A percentile compares a stretch with the other conserved stretches of the same genome.
Conservation (phyloP, 2,113 vertebrate genomes). For the Microtus oregoni region DNA sequence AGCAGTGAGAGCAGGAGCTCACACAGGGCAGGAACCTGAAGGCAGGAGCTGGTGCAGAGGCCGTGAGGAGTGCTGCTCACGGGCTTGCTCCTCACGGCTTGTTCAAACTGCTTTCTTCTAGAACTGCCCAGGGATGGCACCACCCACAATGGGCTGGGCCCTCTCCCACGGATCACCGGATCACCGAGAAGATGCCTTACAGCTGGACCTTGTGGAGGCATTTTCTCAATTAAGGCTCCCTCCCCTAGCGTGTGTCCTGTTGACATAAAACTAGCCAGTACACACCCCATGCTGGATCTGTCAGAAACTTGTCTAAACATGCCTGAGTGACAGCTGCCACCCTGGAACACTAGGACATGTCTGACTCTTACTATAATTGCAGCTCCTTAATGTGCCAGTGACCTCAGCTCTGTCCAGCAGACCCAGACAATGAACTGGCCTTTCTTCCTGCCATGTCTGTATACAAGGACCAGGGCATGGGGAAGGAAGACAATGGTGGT, state of each 20-base stretch:
- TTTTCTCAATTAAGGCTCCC: neutral
- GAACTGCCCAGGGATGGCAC: neutral
- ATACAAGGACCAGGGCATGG: neutral
- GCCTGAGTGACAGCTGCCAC: no score
- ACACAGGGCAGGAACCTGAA: no score
- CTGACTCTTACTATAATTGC: neutral
- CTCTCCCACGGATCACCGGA: neutral
- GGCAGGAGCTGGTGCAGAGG: neutral
- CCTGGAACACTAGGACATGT: accelerated
- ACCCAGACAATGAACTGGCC: neutral
- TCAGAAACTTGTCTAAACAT: neutral
- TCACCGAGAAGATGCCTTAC: neutral
- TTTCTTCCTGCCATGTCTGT: neutral
- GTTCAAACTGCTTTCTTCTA: neutral
- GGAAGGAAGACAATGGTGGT: neutral
- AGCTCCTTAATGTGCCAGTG: neutral
- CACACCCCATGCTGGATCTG: neutral
- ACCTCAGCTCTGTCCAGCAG: neutral
- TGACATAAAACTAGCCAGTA: neutral
- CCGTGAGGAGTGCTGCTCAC: neutral
- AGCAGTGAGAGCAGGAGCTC: neutral
- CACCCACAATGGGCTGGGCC: neutral
- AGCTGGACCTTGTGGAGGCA: neutral
- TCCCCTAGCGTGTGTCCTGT: neutral
- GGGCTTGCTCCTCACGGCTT: neutral